phyloP scores from a whole-genome alignment of 2,797 vertebrate genomes.

The Chrosomus eos region DNA sequence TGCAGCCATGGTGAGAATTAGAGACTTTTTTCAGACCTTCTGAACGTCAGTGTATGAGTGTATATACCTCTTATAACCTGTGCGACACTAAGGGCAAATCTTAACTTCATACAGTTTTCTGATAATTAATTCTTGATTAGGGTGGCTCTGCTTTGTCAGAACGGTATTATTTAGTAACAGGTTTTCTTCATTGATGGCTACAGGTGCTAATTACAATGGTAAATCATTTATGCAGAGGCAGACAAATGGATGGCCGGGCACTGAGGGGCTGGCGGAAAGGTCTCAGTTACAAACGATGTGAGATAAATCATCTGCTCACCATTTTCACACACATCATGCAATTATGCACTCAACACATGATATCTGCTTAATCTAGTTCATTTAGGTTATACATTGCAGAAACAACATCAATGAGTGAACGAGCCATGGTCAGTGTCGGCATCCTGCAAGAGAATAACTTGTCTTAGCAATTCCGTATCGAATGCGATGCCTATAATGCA shows the following conservation, averaged over 20 bases:
- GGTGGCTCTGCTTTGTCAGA: neutral
- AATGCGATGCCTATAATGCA: neutral
- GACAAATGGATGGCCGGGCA: constrained; percentile 46
- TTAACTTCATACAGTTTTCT: neutral
- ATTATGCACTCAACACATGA: constrained; percentile 15
- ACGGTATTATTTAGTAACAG: constrained; percentile 5
- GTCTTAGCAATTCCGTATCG: neutral
- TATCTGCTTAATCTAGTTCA: constrained; percentile 15
- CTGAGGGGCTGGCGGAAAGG: constrained; percentile 51
- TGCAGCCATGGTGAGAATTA: neutral
- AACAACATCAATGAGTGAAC: constrained; percentile 11
- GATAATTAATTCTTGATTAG: constrained; percentile 23
- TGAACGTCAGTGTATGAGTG: neutral
- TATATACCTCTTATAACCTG: neutral
- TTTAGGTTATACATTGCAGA: constrained; percentile 8
- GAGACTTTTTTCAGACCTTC: neutral
- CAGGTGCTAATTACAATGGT: constrained; percentile 59
- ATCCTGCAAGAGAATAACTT: neutral
- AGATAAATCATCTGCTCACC: constrained; percentile 54
- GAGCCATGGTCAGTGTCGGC: neutral
- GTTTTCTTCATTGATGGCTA: constrained; percentile 39
- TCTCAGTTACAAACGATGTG: constrained; percentile 56
- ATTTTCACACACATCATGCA: constrained; percentile 40
- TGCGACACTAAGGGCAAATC: neutral
- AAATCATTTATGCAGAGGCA: constrained; percentile 55